A percentile compares a stretch with the other conserved stretches of the same genome.
These are phyloP conservation scores for Bombus superbus DNA, from an alignment of 1,140 invertebrate genomes.

Conservation along the genomic window DNA sequence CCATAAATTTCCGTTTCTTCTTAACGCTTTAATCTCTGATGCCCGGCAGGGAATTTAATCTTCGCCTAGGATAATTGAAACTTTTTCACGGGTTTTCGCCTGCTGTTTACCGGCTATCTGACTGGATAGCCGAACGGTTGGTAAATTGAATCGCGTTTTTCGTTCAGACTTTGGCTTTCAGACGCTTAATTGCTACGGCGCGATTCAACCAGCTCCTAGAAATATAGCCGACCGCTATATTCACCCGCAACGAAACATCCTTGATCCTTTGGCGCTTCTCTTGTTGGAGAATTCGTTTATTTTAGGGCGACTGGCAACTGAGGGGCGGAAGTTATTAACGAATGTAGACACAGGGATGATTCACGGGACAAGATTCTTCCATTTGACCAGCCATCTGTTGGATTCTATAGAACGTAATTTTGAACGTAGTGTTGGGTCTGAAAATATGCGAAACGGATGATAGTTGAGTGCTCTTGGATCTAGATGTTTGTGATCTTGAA, in stretches of 20 bases:
- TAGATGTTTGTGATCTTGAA: background rate
- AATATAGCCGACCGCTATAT: background rate
- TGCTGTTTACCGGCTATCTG: slow-evolving; percentile 18
- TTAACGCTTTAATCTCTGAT: slow-evolving; percentile 35
- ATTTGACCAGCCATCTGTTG: slow-evolving; percentile 17
- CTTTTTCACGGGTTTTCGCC: slow-evolving; percentile 7
- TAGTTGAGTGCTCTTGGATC: background rate
- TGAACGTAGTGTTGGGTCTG: background rate
- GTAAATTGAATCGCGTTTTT: slow-evolving; percentile 21
- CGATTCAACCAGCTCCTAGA: background rate
- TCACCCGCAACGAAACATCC: background rate
- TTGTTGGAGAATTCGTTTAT: background rate
- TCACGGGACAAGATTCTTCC: slow-evolving; percentile 10
- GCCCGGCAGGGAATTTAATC: slow-evolving; percentile 20
- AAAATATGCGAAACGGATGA: background rate
- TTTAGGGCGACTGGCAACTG: background rate
- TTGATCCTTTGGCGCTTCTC: background rate
- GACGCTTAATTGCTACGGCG: slow-evolving; percentile 14
- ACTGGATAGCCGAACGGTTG: background rate
- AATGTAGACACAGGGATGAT: background rate
- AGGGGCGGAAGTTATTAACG: slow-evolving; percentile 16
- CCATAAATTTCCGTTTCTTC: background rate
- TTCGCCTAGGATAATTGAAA: slow-evolving; percentile 36
- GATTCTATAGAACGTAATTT: background rate
- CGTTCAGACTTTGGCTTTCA: background rate